Conservation (phyloP, 2,113 vertebrate species). For the Gallinago undulata region DNA sequence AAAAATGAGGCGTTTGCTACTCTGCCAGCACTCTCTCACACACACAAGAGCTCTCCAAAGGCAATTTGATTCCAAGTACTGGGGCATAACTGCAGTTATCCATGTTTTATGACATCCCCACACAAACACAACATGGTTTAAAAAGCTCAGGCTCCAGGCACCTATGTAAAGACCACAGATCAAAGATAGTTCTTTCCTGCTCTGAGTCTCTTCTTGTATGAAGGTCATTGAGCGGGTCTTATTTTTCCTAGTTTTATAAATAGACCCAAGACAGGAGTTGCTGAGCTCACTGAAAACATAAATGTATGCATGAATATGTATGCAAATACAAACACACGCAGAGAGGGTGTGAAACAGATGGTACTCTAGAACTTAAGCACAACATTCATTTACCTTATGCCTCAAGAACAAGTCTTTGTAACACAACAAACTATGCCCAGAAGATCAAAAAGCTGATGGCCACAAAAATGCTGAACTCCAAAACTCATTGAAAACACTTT, state of each 20-base stretch:
- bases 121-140: not conserved
- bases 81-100: not conserved
- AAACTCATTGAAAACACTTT: not conserved
- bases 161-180: not conserved
- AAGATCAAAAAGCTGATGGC: not conserved
- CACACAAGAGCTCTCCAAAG: not conserved
- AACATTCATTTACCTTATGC: not conserved
- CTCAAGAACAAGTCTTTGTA: not conserved
- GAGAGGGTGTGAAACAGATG: not conserved
- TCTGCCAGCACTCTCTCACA: not conserved
- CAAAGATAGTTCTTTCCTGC: not conserved
- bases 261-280: not conserved
- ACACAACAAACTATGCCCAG: rapidly evolving
- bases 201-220: not conserved
- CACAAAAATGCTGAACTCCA: not conserved
- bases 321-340: not conserved
- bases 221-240: conserved; percentile 11
- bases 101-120: not conserved
- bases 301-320: not conserved
- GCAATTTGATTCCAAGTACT: not conserved
- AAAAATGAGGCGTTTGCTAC: not conserved
- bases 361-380: not conserved
- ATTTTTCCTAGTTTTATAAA: conserved; percentile 46
- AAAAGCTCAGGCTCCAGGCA: conserved; percentile 1
- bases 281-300: not conserved